Percentiles rank a stretch among this genome's conserved stretches.
Evolutionary conservation across 35 echinoderm and acorn worm genomes (phyloP).

Genomic region (Lytechinus pictus): DNA sequence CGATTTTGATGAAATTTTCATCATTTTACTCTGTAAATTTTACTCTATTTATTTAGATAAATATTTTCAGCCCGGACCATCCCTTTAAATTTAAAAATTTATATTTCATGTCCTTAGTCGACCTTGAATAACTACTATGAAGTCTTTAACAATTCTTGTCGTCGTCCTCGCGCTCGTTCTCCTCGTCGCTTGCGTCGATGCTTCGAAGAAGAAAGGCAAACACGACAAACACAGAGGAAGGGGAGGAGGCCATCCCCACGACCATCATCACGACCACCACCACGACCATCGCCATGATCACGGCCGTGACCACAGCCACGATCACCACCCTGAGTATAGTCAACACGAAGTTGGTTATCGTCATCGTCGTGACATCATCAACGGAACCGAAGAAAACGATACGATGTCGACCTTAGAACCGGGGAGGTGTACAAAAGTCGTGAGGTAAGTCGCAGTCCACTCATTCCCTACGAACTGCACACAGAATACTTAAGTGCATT

Average conservation of each 20-base stretch:
- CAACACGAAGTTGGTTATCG: background rate
- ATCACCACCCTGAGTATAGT: background rate
- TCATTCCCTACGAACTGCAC: too few relatives aligned
- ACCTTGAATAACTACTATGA: background rate
- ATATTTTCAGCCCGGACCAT: too few relatives aligned
- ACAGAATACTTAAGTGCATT: too few relatives aligned
- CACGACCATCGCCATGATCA: background rate
- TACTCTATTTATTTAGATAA: too few relatives aligned
- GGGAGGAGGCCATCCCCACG: background rate
- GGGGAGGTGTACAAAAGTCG: slow-evolving; percentile 21
- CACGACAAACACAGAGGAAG: background rate
- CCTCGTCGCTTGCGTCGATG: background rate
- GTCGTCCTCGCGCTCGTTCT: background rate
- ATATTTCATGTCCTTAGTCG: background rate
- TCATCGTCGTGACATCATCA: slow-evolving; percentile 10
- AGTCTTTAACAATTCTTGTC: background rate
- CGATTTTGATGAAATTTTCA: too few relatives aligned
- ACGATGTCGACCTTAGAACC: background rate
- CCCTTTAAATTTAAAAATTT: too few relatives aligned
- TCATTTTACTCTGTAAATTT: too few relatives aligned
- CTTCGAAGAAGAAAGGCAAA: background rate
- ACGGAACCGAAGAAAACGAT: background rate
- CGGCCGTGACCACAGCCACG: background rate
- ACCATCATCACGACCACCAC: background rate
- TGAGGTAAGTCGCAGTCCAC: background rate